Evolutionary conservation across 2,888 invertebrate species (phyloP), one percentile per base, ranked within the genome.

Genomic region (Lissocephala sabroskyi): DNA sequence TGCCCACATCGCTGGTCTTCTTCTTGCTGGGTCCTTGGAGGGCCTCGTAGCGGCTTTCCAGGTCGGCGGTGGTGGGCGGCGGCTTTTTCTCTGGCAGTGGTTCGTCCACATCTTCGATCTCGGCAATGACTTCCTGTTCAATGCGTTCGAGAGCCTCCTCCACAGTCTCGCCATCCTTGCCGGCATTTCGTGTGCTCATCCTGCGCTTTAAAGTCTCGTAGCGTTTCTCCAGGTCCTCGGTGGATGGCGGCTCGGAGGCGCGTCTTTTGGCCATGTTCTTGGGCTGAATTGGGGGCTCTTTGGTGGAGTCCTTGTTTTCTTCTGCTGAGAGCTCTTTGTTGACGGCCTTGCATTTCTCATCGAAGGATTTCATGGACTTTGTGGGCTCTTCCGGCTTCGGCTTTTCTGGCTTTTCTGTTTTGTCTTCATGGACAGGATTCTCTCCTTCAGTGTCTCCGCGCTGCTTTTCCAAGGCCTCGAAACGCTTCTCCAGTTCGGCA

Each of bases 401-500:
- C 6, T 14, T 28, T 2, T 17, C 26, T 1, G 35, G 0, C 26
- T 33, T 10, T 1, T 41, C 26, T n/a, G 1, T 39, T 13, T 42
- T 40, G 1, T 42, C 36, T 1, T 37, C 13, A 7, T 9, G 41
- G 39, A 18, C 36, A n/a, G 3, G 4, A 28, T n/a, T 16, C n/a
- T 29, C 10, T 23, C 26, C 13, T 16, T 42, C 18, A 11, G 33
- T 5, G 28, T 49, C 45, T 14, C 28, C 39, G n/a, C 56, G 61
- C 39, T 74, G 74, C 11, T 70, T 78, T 55, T 82, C 82, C 11
- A 82, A 47, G 4, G 81, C 81, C 23, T 65, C 56, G 42, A 80
- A 80, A 3, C 82, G 76, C 42, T 78, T 79, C 29, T 82, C 82
- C 1, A 82, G 50, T 43, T 82, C 81, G 30, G 76, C 78, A 1